These are phyloP conservation scores for Drosophila robusta DNA, from an alignment of 2,888 invertebrate species.

Conservation along the genomic window DNA sequence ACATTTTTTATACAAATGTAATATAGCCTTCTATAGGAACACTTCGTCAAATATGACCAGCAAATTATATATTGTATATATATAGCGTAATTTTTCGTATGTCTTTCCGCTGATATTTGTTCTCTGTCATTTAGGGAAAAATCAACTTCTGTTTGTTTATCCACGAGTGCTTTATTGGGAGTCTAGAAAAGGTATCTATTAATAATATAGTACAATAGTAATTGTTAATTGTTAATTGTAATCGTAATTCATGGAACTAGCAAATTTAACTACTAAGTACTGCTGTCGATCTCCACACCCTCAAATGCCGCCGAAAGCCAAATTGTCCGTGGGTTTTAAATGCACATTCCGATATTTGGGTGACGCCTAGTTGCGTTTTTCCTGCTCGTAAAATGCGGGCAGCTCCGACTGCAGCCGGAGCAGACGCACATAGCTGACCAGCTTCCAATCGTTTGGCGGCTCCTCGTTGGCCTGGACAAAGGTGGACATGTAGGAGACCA, in stretches of 20 bases:
- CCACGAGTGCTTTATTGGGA: constrained; percentile 44
- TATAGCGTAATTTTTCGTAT: too few relatives aligned
- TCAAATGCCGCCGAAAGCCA: not conserved
- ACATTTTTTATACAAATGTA: too few relatives aligned
- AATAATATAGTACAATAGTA: constrained; percentile 49
- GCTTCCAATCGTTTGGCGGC: constrained; percentile 86
- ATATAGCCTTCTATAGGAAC: too few relatives aligned
- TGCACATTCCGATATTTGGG: constrained; percentile 36
- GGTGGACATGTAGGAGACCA: constrained; percentile 91
- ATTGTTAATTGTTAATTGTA: constrained; percentile 46
- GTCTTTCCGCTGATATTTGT: too few relatives aligned
- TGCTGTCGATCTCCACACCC: constrained; percentile 4
- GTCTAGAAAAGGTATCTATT: constrained; percentile 51
- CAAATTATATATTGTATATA: too few relatives aligned
- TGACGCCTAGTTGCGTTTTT: constrained; percentile 59
- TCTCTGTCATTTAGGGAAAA: not conserved
- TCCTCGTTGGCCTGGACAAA: constrained; percentile 85
- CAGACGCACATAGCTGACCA: constrained; percentile 89
- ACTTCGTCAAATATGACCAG: too few relatives aligned
- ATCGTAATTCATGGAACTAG: constrained; percentile 64
- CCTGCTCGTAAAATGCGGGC: constrained; percentile 88
- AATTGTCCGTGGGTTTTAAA: constrained; percentile 39
- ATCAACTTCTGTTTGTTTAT: not conserved
- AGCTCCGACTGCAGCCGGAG: constrained; percentile 90
- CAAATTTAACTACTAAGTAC: constrained; percentile 59